phyloP scores from a whole-genome alignment of 2,113 vertebrate species.

The Electrona antarctica region DNA sequence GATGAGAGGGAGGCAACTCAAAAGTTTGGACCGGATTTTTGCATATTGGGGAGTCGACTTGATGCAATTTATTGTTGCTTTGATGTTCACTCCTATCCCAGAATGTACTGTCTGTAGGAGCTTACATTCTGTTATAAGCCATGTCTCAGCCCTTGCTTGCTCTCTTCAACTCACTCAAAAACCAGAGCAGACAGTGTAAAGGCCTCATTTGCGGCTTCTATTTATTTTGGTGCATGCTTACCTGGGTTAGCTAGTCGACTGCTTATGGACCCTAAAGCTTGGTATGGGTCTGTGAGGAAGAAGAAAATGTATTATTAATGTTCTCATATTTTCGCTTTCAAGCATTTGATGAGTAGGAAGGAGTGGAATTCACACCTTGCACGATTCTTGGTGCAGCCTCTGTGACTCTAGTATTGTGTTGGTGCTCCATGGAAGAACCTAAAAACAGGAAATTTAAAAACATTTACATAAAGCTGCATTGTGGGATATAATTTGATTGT shows the following conservation, averaged over 20 bases:
- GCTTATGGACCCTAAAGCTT: constrained; percentile 94
- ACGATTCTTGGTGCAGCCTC: constrained; percentile 67
- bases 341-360: background rate
- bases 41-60: constrained; percentile 22
- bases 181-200: constrained; percentile 76
- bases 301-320: constrained; percentile 5
- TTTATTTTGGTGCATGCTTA: constrained; percentile 66
- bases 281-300: constrained; percentile 88
- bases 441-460: background rate
- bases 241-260: constrained; percentile 98
- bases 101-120: constrained; percentile 4
- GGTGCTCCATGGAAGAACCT: constrained; percentile 79
- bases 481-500: no score
- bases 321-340: background rate
- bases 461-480: no score
- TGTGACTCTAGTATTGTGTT: constrained; percentile 73
- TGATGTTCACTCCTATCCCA: constrained; percentile 10
- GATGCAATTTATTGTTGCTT: constrained; percentile 20
- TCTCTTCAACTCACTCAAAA: constrained; percentile 10
- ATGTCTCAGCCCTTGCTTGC: constrained; percentile 19
- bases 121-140: background rate
- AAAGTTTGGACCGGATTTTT: constrained; percentile 41
- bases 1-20: constrained; percentile 45
- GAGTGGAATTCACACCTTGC: constrained; percentile 61
- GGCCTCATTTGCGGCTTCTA: constrained; percentile 67